Evolutionary conservation across 2,113 vertebrate species (phyloP), one percentile per base, ranked within the genome.

Genomic region (Microcebus murinus): DNA sequence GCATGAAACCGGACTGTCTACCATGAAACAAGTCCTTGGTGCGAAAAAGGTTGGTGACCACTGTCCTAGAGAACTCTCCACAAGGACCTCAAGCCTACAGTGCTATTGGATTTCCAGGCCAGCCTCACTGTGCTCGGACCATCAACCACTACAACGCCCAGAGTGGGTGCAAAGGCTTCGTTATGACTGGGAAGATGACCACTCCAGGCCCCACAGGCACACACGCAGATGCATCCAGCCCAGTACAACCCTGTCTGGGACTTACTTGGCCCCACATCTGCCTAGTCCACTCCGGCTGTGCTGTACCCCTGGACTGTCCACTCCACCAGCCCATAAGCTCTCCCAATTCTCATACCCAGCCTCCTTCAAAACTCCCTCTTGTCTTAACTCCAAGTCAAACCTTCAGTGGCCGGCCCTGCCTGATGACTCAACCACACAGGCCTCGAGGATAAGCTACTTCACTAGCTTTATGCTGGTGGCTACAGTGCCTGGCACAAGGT

Each of bases 121-220:
- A 25, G 52, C 57, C 3, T 34, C 21, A 0, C 39, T 25, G 14
- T 3, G 27, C 14, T 7, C 13, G 0, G 50, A 14, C 77, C 86
- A 6, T 9, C 31, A 0, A 13, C 42, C 6, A 7, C 42, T 5
- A 8, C 2, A 0, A 1, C 0, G 4, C 80, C 39, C 1, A 1
- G 34, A n/a, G 55, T 4, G 5, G 59, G 8, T 6, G 1, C 6
- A 0, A 42, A 63, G 23, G 50, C 10, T 27, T 31, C 18, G 0
- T 13, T 2, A 10, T 0, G 21, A 2, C 9, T 6, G 2, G 8
- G 63, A 31, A 3, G 50, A n/a, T 23, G n/a, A 7, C 25, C 10
- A 48, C 34, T 1, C 20, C 20, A 36, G 27, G 7, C 23, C 17
- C 29, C 29, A 13, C 0, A 0, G 50, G 23, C 6, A 6, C 17